Percentiles rank a stretch among this genome's conserved stretches.
These are phyloP conservation scores for Acanthosoma haemorrhoidale DNA, from an alignment of 2,888 invertebrate genomes.

Conservation along the genomic window DNA sequence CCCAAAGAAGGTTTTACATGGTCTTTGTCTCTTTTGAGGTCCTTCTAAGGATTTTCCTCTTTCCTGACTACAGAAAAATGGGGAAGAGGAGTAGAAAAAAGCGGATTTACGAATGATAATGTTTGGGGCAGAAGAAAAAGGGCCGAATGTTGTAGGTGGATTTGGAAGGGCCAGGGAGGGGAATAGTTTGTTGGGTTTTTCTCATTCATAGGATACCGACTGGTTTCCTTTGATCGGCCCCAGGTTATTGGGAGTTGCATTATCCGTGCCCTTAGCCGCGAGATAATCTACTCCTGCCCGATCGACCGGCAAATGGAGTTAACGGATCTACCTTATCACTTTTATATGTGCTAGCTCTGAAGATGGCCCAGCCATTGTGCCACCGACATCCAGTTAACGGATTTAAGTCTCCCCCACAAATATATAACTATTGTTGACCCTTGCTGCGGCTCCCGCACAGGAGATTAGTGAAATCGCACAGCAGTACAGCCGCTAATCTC, in stretches of 20 bases:
- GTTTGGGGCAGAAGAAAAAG: not conserved
- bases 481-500: not conserved
- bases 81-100: not conserved
- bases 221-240: not conserved
- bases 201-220: not conserved
- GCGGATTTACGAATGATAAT: constrained; percentile 15
- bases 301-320: constrained; percentile 26
- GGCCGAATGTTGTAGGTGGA: not conserved
- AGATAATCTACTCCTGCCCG: constrained; percentile 8
- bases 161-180: not conserved
- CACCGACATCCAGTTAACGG: too few species aligned
- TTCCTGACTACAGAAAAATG: constrained; percentile 1
- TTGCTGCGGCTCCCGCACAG: not conserved
- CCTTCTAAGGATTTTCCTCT: constrained; percentile 3
- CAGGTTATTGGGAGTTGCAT: too few species aligned
- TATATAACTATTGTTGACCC: not conserved
- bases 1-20: not conserved
- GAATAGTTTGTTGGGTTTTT: constrained; percentile 16
- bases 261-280: constrained; percentile 4
- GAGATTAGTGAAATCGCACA: not conserved
- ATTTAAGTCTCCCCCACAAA: not conserved
- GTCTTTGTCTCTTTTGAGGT: not conserved
- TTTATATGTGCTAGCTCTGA: not conserved
- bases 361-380: too few species aligned
- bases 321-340: constrained; percentile 21